Conservation (phyloP, 2,888 invertebrate species). For the Carpatolechia fugitivella region DNA sequence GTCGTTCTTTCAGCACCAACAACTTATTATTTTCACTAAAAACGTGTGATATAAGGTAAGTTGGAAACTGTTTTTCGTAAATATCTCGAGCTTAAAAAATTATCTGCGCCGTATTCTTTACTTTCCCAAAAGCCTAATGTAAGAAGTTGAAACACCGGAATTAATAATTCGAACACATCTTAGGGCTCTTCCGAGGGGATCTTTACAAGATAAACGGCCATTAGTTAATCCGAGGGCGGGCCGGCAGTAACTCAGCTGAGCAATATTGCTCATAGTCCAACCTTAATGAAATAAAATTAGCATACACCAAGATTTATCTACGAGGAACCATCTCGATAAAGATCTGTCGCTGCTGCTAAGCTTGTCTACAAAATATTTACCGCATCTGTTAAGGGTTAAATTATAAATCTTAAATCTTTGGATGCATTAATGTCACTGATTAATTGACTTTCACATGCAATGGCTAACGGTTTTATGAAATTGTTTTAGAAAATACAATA, state of each 20-base stretch:
- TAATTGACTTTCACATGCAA: too few relatives aligned
- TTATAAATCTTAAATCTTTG: too few relatives aligned
- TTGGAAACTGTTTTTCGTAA: too few relatives aligned
- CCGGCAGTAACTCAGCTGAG: conserved; percentile 64
- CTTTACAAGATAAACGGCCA: conserved; percentile 77
- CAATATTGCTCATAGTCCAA: conserved; percentile 72
- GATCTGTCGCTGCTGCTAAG: not conserved
- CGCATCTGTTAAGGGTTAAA: not conserved
- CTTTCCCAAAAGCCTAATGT: not conserved
- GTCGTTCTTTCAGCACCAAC: too few relatives aligned
- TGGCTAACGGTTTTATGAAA: too few relatives aligned
- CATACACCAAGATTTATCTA: conserved; percentile 76
- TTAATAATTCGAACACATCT: conserved; percentile 63
- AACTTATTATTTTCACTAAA: too few relatives aligned
- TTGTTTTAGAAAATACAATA: too few relatives aligned
- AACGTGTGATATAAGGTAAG: too few relatives aligned
- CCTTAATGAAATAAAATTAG: conserved; percentile 79
- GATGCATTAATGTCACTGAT: too few relatives aligned
- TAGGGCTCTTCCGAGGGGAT: conserved; percentile 55
- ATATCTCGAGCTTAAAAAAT: too few relatives aligned
- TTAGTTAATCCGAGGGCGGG: conserved; percentile 74
- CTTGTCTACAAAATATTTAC: not conserved
- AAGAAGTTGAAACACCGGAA: conserved; percentile 31
- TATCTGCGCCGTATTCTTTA: not conserved
- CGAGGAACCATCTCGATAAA: conserved; percentile 27